These are phyloP conservation scores for Sylvia borin DNA, from an alignment of 2,797 vertebrate genomes.

Conservation along the genomic window DNA sequence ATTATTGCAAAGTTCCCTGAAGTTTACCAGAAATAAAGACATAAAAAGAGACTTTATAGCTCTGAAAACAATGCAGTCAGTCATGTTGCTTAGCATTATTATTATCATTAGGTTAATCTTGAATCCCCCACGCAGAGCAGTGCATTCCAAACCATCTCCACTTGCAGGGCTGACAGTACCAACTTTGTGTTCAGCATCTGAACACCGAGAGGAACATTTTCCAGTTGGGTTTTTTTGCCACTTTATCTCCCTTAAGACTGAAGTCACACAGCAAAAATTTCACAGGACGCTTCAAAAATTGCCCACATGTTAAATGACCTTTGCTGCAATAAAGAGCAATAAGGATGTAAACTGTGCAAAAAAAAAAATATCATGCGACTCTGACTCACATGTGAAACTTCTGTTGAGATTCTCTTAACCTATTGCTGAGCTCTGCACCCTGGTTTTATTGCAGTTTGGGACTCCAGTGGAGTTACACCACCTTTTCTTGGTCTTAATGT, in stretches of 20 bases:
- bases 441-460: not conserved
- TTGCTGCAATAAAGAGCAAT: not conserved
- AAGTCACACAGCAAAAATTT: slow-evolving; percentile 2
- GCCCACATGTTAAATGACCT: not conserved
- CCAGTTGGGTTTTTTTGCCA: not conserved
- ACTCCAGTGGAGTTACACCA: not conserved
- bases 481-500: not conserved
- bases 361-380: not conserved
- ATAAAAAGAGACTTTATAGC: not conserved
- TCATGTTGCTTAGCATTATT: not conserved
- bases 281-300: not conserved
- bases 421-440: not conserved
- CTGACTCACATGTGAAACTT: not conserved
- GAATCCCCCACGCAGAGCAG: not conserved
- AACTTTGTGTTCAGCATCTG: not conserved
- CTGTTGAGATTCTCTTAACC: not conserved
- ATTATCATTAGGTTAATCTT: not conserved
- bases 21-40: not conserved
- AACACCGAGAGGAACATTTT: not conserved
- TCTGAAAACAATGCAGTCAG: not conserved
- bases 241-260: not conserved
- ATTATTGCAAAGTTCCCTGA: not conserved
- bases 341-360: not conserved
- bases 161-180: not conserved
- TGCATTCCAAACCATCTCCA: not conserved